Evolutionary conservation across 2,113 vertebrate species (phyloP).

Genomic region (Collichthys lucidus): DNA sequence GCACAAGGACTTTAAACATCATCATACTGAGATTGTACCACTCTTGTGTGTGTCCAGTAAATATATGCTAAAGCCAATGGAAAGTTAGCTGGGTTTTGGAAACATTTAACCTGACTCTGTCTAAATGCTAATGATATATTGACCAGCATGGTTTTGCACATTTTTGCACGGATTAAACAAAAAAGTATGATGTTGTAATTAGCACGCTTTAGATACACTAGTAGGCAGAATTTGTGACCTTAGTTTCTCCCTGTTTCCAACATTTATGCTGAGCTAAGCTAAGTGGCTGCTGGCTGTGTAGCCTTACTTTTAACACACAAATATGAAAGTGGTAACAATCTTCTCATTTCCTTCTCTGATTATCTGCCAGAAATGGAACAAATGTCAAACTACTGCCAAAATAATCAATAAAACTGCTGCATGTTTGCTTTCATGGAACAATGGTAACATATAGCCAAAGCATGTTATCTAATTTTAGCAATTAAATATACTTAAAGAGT

Average conservation of each 20-base stretch:
- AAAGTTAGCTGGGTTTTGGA: background rate
- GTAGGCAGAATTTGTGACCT: background rate
- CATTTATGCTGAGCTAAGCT: background rate
- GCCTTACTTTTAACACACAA: background rate
- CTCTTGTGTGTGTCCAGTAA: background rate
- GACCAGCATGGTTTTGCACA: too few relatives aligned
- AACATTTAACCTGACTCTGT: background rate
- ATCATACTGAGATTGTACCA: background rate
- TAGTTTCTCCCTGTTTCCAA: background rate
- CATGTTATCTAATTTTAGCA: background rate
- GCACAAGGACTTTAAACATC: background rate
- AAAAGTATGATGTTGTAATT: background rate
- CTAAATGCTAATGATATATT: too few relatives aligned
- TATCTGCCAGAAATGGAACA: background rate
- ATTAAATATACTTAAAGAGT: background rate
- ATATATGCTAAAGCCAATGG: background rate
- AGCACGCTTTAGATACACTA: background rate
- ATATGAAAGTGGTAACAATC: background rate
- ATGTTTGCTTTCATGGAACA: background rate
- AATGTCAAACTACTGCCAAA: background rate
- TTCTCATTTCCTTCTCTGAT: background rate
- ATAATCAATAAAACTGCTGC: background rate
- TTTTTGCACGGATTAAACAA: background rate
- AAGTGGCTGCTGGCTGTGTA: background rate
- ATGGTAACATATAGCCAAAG: too few relatives aligned